Conservation (phyloP, 2,797 vertebrate genomes). For the Hydrolagus colliei region DNA sequence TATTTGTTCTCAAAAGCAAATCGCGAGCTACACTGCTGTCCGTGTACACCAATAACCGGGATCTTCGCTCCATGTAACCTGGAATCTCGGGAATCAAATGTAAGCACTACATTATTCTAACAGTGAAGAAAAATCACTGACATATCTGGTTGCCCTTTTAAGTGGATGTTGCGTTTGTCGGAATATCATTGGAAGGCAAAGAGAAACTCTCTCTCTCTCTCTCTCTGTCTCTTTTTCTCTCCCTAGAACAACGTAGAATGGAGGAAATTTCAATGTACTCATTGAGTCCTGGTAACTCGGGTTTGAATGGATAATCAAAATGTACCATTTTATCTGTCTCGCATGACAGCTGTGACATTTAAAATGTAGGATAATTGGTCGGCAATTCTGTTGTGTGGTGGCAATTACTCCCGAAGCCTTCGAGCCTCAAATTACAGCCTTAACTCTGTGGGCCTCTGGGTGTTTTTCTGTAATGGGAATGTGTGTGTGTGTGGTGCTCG, state of each 20-base stretch:
- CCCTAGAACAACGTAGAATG: neutral
- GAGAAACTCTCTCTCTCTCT: neutral
- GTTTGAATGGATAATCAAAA: slow-evolving; percentile 11
- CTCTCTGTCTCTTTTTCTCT: neutral
- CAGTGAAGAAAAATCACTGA: neutral
- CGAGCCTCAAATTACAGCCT: neutral
- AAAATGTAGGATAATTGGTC: slow-evolving; percentile 4
- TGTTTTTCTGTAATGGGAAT: neutral
- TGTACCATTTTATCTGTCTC: slow-evolving; percentile 18
- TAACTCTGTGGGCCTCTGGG: neutral
- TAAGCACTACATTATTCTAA: neutral
- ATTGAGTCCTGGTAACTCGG: slow-evolving; percentile 2
- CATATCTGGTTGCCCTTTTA: slow-evolving; percentile 4
- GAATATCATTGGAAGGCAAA: neutral
- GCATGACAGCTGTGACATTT: slow-evolving; percentile 7
- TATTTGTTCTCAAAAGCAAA: neutral
- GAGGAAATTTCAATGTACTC: neutral
- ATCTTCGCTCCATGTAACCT: neutral
- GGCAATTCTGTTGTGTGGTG: neutral
- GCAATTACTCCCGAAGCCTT: neutral
- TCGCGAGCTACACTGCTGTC: too few species aligned
- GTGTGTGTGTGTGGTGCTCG: too few species aligned
- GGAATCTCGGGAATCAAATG: neutral
- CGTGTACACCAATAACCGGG: neutral
- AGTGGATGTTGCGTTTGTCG: neutral